These are phyloP conservation scores for Entomyzon cyanotis DNA, from an alignment of 2,113 vertebrate genomes.

Conservation along the genomic window DNA sequence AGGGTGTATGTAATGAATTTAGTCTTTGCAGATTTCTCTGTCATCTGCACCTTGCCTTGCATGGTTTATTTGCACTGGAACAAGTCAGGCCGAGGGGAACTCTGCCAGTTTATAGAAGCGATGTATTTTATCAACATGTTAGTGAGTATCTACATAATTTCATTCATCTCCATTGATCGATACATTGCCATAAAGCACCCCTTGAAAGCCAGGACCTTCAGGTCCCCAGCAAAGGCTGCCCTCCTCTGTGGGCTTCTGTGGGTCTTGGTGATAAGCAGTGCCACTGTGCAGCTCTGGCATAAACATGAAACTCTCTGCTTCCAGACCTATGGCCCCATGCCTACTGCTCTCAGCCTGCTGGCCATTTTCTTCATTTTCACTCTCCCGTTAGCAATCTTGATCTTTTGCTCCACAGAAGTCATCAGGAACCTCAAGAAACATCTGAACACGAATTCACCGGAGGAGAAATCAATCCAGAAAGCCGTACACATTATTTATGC, in stretches of 20 bases:
- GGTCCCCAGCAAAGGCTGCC: constrained; percentile 58
- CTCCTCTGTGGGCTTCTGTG: constrained; percentile 67
- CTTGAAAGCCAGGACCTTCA: constrained; percentile 55
- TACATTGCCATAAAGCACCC: constrained; percentile 77
- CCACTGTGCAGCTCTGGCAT: background rate
- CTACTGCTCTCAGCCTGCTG: background rate
- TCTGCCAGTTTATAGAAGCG: constrained; percentile 52
- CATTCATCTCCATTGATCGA: constrained; percentile 69
- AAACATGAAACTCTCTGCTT: background rate
- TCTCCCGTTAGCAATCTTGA: constrained; percentile 59
- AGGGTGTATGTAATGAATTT: constrained; percentile 75
- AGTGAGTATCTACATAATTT: constrained; percentile 71
- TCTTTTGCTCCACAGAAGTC: constrained; percentile 69
- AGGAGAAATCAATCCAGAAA: constrained; percentile 27
- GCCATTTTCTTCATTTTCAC: constrained; percentile 41
- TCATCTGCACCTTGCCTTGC: constrained; percentile 69
- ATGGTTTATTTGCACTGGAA: background rate
- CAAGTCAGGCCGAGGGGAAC: background rate
- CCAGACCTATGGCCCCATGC: background rate
- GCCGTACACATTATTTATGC: constrained; percentile 65
- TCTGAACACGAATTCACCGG: background rate
- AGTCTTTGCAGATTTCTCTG: constrained; percentile 67
- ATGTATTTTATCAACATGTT: constrained; percentile 72
- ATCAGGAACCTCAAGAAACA: constrained; percentile 53
- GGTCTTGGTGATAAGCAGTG: background rate